phyloP scores from a whole-genome alignment of 2,888 invertebrate species.

The Thyatira batis region DNA sequence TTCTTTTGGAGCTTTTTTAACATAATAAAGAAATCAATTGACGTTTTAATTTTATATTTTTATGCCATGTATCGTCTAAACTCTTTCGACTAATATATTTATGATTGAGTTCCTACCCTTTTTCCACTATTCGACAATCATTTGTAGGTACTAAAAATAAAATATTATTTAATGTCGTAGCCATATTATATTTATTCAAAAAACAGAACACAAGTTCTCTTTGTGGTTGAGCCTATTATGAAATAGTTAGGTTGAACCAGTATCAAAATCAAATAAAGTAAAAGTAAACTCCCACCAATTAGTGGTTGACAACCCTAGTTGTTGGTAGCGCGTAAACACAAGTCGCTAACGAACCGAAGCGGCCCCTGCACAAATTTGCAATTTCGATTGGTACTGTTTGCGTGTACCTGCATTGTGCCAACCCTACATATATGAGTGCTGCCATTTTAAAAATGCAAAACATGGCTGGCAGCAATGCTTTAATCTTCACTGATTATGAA shows the following conservation, averaged over 20 bases:
- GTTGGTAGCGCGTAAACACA: slow-evolving; percentile 77
- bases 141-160: too few species aligned
- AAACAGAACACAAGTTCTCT: not conserved
- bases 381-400: slow-evolving; percentile 77
- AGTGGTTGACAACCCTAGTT: slow-evolving; percentile 72
- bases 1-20: too few species aligned
- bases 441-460: slow-evolving; percentile 49
- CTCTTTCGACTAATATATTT: too few species aligned
- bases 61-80: too few species aligned
- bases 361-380: slow-evolving; percentile 81
- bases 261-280: slow-evolving; percentile 47
- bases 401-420: slow-evolving; percentile 57
- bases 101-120: too few species aligned
- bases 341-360: slow-evolving; percentile 79
- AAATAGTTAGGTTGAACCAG: slow-evolving; percentile 13
- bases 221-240: not conserved
- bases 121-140: too few species aligned
- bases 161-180: too few species aligned
- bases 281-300: slow-evolving; percentile 69
- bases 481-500: slow-evolving; percentile 28
- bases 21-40: too few species aligned
- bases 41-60: too few species aligned
- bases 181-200: too few species aligned
- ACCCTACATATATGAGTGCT: slow-evolving; percentile 36
- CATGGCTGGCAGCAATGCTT: slow-evolving; percentile 25